Evolutionary conservation across 2,888 invertebrate genomes (phyloP), one percentile per base, ranked within the genome.

Genomic region (Thumatha senex): DNA sequence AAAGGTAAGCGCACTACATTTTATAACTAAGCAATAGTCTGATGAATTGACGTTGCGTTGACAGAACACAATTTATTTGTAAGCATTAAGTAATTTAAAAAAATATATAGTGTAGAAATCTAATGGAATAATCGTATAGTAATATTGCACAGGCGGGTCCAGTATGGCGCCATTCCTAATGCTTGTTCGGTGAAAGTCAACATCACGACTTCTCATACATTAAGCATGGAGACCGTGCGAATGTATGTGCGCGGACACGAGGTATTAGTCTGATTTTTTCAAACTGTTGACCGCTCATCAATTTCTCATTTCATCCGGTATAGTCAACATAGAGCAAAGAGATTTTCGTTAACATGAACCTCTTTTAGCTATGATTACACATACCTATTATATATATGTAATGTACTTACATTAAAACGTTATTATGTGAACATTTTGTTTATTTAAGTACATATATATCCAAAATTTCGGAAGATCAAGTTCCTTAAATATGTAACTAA

Each of bases 131-230:
- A 63, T 67, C 60, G 58, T 31, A 50, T 48, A 66, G 46, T 67
- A 64, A 61, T 73, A 75, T 63, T 60, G 73, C 67, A 68, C 68
- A 52, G 58, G 55, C 64, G 59, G 53, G 58, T 55, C 60, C 53
- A 61, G 43, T 48, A 43, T 67, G 74, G 66, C 76, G 84, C 84
- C 86, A 80, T 78, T 79, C 71, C 76, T 83, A 83, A 85, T 84
- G 82, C 80, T 74, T 78, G 78, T 79, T 72, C 72, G 86, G 89
- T 83, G 90, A 90, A 90, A 90, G 90, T 89, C 64, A 76, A 70
- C 72, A 76, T 86, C 90, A 89, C 89, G 90, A 90, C 81, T 86
- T 84, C 86, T 70, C 84, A 86, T 88, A 88, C 83, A 89, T 89
- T 90, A 89, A 76, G 75, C 74, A 67, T 61, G 68, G 58, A 64